Evolutionary conservation across 2,888 invertebrate genomes (phyloP).

Genomic region (Urechis unicinctus): DNA sequence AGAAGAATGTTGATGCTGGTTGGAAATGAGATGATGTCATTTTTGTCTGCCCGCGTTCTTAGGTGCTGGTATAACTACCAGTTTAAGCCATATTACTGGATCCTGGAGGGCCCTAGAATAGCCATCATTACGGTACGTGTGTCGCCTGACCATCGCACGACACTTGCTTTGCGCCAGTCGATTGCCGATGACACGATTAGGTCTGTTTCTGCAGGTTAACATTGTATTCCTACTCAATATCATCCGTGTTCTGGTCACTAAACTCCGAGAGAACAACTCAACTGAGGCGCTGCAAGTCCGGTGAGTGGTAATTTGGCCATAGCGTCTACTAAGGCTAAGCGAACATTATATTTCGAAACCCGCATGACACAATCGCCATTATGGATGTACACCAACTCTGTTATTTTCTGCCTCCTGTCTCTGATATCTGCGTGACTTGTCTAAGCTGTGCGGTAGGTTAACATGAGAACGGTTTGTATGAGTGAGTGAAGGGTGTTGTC

Average conservation of each 20-base stretch:
- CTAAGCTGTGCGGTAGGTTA: no score
- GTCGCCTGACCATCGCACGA: background rate
- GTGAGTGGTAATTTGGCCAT: slow-evolving; percentile 25
- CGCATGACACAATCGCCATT: no score
- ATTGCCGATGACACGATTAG: background rate
- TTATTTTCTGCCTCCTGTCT: no score
- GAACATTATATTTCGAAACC: no score
- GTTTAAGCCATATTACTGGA: slow-evolving; percentile 75
- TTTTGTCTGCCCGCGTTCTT: no score
- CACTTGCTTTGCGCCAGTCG: no score
- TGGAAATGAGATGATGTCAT: background rate
- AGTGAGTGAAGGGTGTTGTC: no score
- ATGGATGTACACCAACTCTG: no score
- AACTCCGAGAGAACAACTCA: slow-evolving; percentile 50
- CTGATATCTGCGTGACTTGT: no score
- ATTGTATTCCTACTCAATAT: slow-evolving; percentile 53
- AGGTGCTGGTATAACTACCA: slow-evolving; percentile 76
- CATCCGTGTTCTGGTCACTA: slow-evolving; percentile 53
- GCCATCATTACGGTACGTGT: slow-evolving; percentile 73
- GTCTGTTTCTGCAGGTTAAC: slow-evolving; percentile 48
- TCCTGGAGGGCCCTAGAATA: slow-evolving; percentile 79
- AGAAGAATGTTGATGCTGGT: no score
- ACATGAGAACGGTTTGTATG: no score
- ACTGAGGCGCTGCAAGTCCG: slow-evolving; percentile 52
- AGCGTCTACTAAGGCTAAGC: no score